phyloP scores from a whole-genome alignment of 2,113 vertebrate species.

The Pterocles gutturalis region DNA sequence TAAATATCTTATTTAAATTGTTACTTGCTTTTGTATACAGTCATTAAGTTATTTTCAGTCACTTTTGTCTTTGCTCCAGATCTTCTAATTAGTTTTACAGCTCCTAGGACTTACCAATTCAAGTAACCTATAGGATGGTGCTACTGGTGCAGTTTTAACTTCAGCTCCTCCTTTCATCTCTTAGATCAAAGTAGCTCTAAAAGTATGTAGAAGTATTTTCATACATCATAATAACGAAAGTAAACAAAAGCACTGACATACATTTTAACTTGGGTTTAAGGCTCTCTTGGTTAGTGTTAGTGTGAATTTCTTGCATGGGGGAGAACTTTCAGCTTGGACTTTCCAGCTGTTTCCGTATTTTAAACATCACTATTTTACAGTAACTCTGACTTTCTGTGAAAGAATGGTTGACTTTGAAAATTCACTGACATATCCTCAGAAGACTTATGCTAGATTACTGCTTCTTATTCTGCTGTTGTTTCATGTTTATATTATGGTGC shows the following conservation, averaged over 20 bases:
- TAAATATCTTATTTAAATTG: not conserved
- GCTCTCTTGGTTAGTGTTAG: not conserved
- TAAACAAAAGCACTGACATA: not conserved
- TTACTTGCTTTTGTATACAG: not conserved
- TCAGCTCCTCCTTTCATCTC: not conserved
- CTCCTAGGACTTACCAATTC: not conserved
- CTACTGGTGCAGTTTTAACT: not conserved
- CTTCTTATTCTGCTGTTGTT: not conserved
- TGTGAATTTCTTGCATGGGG: not conserved
- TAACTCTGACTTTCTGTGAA: not conserved
- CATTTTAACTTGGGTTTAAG: not conserved
- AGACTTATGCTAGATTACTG: not conserved
- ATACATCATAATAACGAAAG: not conserved
- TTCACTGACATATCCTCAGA: not conserved
- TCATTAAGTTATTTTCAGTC: not conserved
- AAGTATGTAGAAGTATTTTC: not conserved
- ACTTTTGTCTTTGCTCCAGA: not conserved
- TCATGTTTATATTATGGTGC: not conserved
- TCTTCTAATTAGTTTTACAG: not conserved
- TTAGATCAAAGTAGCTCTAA: constrained; percentile 15
- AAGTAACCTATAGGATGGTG: not conserved
- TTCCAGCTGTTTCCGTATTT: not conserved
- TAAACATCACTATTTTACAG: not conserved
- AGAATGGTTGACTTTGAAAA: not conserved
- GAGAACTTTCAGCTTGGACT: not conserved